Evolutionary conservation across 2,113 vertebrate species (phyloP).

Genomic region (Galemys pyrenaicus): DNA sequence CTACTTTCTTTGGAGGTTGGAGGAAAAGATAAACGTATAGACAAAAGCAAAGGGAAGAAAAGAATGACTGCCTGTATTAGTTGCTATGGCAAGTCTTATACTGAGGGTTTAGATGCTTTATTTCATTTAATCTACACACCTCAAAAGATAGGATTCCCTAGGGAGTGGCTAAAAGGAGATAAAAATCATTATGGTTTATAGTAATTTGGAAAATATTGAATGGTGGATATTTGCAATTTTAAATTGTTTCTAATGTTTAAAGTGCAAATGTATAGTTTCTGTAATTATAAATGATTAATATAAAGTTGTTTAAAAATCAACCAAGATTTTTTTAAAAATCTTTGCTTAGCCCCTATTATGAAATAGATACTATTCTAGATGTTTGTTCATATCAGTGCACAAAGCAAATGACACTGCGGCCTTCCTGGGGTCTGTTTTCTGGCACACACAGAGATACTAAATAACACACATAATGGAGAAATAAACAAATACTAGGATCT

Average conservation of each 20-base stretch:
- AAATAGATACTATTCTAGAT: neutral
- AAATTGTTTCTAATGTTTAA: neutral
- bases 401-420: neutral
- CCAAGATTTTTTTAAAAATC: neutral
- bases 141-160: neutral
- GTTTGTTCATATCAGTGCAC: neutral
- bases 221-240: neutral
- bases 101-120: neutral
- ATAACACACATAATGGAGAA: neutral
- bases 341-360: neutral
- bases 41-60: constrained; percentile 6
- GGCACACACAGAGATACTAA: neutral
- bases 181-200: neutral
- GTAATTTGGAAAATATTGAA: neutral
- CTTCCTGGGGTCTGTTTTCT: neutral
- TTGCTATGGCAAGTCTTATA: neutral
- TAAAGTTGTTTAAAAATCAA: neutral
- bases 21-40: neutral
- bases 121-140: neutral
- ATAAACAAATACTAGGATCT: neutral
- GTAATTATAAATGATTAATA: neutral
- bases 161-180: neutral
- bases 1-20: neutral
- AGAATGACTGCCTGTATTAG: neutral
- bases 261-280: neutral